Conservation (phyloP, 2,888 invertebrate species). For the Drosophila hamatofila region DNA sequence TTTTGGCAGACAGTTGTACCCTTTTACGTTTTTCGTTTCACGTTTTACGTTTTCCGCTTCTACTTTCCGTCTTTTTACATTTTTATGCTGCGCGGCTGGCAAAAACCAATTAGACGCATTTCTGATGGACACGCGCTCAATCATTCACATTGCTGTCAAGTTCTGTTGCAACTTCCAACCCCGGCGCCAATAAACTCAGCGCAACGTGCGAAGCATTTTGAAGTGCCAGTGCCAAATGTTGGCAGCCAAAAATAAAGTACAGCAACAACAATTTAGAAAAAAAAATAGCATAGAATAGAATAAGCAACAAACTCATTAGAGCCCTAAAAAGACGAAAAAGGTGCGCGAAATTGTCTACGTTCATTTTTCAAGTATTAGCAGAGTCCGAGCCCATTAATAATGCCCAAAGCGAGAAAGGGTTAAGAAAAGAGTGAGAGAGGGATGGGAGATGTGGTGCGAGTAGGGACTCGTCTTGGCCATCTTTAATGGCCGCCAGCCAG, state of each 20-base stretch:
- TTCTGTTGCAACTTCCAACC: constrained; percentile 63
- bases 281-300: background rate
- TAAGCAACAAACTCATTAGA: constrained; percentile 70
- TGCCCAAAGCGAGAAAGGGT: constrained; percentile 23
- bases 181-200: constrained; percentile 33
- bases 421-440: background rate
- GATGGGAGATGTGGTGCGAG: too few species aligned
- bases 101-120: constrained; percentile 81
- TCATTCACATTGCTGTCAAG: constrained; percentile 79
- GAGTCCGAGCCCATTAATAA: constrained; percentile 66
- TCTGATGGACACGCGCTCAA: constrained; percentile 81
- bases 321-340: constrained; percentile 48
- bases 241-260: constrained; percentile 35
- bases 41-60: background rate
- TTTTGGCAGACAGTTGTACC: constrained; percentile 60
- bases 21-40: constrained; percentile 31
- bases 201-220: constrained; percentile 72
- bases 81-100: constrained; percentile 36
- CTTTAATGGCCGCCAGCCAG: constrained; percentile 30
- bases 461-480: constrained; percentile 27
- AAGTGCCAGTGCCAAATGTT: constrained; percentile 57
- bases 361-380: constrained; percentile 73
- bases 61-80: constrained; percentile 21
- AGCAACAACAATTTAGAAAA: constrained; percentile 21
- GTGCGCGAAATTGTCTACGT: constrained; percentile 65